Conservation (phyloP, 2,888 invertebrate genomes). For the Macrophya alboannulata region DNA sequence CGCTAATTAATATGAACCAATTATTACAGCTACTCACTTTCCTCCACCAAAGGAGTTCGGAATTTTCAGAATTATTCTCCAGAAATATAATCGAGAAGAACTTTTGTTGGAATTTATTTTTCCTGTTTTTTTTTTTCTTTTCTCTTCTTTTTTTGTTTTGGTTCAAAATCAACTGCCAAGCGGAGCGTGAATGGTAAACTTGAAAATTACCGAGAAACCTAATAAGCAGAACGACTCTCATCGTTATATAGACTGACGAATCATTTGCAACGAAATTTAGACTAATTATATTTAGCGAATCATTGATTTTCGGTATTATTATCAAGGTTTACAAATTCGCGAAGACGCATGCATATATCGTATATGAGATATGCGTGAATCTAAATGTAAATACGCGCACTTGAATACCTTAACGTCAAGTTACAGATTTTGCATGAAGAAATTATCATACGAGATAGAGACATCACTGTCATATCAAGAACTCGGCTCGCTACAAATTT, state of each 20-base stretch:
- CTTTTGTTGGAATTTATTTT: not conserved
- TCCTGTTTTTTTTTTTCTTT: not conserved
- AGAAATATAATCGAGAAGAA: not conserved
- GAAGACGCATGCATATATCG: constrained; percentile 18
- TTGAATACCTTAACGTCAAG: constrained; percentile 18
- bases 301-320: not conserved
- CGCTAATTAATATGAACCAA: constrained; percentile 34
- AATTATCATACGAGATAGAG: constrained; percentile 21
- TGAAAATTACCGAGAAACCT: not conserved
- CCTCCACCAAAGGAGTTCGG: not conserved
- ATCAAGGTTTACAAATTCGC: constrained; percentile 5
- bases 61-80: constrained; percentile 5
- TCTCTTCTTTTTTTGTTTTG: not conserved
- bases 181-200: not conserved
- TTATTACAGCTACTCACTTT: constrained; percentile 1
- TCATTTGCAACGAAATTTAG: not conserved
- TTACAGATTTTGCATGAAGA: not conserved
- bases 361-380: constrained; percentile 14
- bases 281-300: not conserved
- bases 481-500: not conserved
- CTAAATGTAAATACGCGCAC: constrained; percentile 23
- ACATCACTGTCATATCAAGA: constrained; percentile 20
- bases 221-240: not conserved
- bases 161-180: not conserved
- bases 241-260: not conserved